Evolutionary conservation across 2,888 invertebrate genomes (phyloP).

Genomic region (Vanessa cardui): DNA sequence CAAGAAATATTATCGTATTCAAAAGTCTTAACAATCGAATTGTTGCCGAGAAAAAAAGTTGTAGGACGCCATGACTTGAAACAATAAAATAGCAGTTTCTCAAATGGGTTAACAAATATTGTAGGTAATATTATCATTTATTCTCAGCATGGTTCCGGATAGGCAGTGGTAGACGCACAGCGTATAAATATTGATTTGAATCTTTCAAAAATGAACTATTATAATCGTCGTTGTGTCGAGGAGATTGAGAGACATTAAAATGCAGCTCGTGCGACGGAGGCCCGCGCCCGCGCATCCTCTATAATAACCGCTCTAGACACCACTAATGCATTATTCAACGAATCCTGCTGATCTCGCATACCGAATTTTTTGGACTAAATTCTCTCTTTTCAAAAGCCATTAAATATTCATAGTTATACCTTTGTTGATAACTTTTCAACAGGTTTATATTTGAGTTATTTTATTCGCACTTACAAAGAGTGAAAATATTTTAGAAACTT

Average conservation of each 20-base stretch:
- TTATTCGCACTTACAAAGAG: not conserved
- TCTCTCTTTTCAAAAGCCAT: constrained; percentile 12
- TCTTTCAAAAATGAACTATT: constrained; percentile 64
- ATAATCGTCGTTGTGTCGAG: constrained; percentile 52
- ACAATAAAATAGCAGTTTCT: constrained; percentile 17
- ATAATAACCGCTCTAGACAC: constrained; percentile 69
- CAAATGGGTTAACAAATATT: constrained; percentile 36
- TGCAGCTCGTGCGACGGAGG: constrained; percentile 76
- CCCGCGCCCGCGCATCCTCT: constrained; percentile 63
- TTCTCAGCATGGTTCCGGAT: constrained; percentile 49
- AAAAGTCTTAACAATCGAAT: constrained; percentile 7
- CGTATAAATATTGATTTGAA: constrained; percentile 57
- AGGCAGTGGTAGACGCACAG: constrained; percentile 42
- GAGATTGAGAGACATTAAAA: constrained; percentile 69
- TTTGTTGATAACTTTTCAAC: not conserved
- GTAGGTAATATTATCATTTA: constrained; percentile 40
- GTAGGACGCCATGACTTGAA: constrained; percentile 17
- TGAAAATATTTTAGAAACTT: not conserved
- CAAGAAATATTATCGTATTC: constrained; percentile 19
- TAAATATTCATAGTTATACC: not conserved
- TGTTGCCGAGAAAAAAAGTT: not conserved
- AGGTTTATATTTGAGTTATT: not conserved
- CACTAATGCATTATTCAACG: constrained; percentile 74
- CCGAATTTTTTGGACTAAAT: constrained; percentile 58
- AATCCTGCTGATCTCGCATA: constrained; percentile 62